Conservation (phyloP, 2,797 vertebrate genomes). For the Argentina silus region DNA sequence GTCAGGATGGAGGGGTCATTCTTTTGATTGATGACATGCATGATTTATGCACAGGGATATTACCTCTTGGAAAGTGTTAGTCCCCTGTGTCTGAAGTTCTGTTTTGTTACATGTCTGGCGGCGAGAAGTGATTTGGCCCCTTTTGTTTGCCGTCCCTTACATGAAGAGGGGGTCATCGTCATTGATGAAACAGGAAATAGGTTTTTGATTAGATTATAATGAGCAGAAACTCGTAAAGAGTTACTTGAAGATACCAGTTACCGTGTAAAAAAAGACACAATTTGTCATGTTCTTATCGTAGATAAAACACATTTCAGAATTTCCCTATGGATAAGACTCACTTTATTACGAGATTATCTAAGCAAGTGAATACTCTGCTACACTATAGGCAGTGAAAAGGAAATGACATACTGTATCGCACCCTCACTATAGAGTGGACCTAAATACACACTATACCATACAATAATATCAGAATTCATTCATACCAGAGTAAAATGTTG, state of each 20-base stretch:
- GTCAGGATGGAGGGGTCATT: slow-evolving; percentile 53
- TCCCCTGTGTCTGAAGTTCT: slow-evolving; percentile 64
- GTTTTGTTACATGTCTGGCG: slow-evolving; percentile 74
- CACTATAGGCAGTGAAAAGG: background rate
- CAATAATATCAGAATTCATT: slow-evolving; percentile 40
- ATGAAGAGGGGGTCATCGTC: slow-evolving; percentile 61
- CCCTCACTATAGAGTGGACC: background rate
- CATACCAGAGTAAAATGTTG: slow-evolving; percentile 37
- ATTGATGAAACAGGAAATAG: slow-evolving; percentile 55
- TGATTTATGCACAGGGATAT: slow-evolving; percentile 75
- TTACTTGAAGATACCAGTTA: background rate
- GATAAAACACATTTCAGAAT: slow-evolving; percentile 6
- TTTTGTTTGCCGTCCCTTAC: slow-evolving; percentile 62
- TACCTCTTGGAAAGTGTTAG: slow-evolving; percentile 63
- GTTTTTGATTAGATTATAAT: slow-evolving; percentile 47
- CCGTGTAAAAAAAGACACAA: background rate
- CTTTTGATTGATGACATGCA: slow-evolving; percentile 65
- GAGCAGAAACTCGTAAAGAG: no score
- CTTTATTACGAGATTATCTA: background rate
- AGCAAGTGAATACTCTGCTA: background rate
- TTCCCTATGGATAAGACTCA: background rate
- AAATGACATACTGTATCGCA: background rate
- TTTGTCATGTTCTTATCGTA: background rate
- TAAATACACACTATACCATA: slow-evolving; percentile 4
- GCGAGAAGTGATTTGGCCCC: slow-evolving; percentile 71